Percentiles rank a stretch among this genome's conserved stretches.
phyloP scores from a whole-genome alignment of 2,797 vertebrate genomes.

The Salarias fasciatus region DNA sequence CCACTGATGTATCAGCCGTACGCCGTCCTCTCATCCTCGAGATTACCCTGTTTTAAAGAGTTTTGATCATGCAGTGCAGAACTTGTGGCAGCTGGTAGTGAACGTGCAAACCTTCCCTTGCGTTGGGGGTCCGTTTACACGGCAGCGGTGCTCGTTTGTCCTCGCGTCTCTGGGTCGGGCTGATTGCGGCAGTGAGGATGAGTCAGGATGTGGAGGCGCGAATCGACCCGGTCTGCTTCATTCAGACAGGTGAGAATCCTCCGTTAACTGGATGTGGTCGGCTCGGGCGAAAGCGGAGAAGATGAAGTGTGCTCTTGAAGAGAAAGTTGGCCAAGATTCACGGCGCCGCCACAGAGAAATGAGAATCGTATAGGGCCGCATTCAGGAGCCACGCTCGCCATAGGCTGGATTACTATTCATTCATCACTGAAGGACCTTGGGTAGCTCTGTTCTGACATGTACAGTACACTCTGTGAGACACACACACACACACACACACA shows the following conservation, averaged over 20 bases:
- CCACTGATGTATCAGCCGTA: no score
- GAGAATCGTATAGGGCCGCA: constrained; percentile 44
- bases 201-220: no score
- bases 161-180: no score
- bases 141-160: no score
- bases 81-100: no score
- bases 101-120: no score
- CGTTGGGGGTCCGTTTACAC: no score
- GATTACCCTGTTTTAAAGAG: no score
- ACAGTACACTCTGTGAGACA: constrained; percentile 1
- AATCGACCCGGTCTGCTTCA: no score
- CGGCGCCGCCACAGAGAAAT: constrained; percentile 24
- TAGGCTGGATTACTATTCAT: constrained; percentile 49
- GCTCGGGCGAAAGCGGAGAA: constrained; percentile 37
- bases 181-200: no score
- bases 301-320: constrained; percentile 48
- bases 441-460: constrained; percentile 37
- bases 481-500: constrained; percentile 1
- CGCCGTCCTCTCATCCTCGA: no score
- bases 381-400: constrained; percentile 43
- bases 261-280: constrained; percentile 28
- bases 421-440: constrained; percentile 65
- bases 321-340: constrained; percentile 59
- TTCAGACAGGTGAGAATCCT: neutral
- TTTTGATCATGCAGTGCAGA: no score